Evolutionary conservation across 2,797 vertebrate genomes (phyloP), one percentile per base, ranked within the genome.

Genomic region (Atherinosoma microstoma): DNA sequence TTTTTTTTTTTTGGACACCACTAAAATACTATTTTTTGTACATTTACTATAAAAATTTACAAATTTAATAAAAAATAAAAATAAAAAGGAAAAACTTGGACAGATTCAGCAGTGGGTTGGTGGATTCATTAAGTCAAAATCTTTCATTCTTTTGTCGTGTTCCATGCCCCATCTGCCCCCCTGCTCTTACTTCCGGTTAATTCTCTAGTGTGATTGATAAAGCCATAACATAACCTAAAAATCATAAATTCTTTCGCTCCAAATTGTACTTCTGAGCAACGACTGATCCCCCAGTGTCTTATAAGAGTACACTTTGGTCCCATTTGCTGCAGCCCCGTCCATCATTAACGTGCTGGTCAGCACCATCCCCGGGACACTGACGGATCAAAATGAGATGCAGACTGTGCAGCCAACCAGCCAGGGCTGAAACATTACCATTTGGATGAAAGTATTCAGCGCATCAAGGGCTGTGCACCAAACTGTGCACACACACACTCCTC

Each of bases 361-460:
- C 74, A 60, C 35, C 66, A 62, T 68, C 60, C 63, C 35, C 12
- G 4, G 54, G 67, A 71, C 77, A 49, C 67, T 7, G 67, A 64
- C 60, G 67, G 10, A 82, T 78, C 53, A 40, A 77, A 87, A 88
- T 76, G 81, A 87, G 73, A 88, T 84, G 85, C 87, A 85, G 79
- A 62, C 65, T 73, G 76, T 84, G 86, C 86, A 90, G 88, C 75
- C 89, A 74, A 84, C 59, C 83, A 87, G 81, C 76, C 87, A 54
- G 73, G 76, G 79, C 85, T 61, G 67, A 64, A 61, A 80, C 79
- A 91, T 92, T 91, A 91, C 79, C 88, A 90, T 90, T 89, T 85
- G 72, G 82, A 90, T 90, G 86, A 92, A 91, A 91, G 85, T 89
- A 87, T 88, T 88, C 78, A 16, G 64, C 86, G 87, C 87, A 88